Base-by-base conservation (phyloP, 92 coral and sea anemone genomes). In the Zoanthus sansibaricus region DNA sequence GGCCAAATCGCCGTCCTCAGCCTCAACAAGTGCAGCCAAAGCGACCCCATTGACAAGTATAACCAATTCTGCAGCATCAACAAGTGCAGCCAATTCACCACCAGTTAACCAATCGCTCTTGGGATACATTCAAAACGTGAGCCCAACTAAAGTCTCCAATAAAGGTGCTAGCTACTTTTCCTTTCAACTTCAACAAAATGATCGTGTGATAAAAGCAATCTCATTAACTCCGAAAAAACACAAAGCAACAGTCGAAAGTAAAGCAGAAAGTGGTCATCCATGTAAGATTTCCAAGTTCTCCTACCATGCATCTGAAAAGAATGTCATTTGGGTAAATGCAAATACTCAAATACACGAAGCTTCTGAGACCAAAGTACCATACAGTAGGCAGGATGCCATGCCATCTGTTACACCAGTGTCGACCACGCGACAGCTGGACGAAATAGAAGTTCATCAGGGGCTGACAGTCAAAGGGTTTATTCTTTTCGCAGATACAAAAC, bases 261-360 rank as follows among this genome's bases (percentile, higher is more conserved):
- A 49, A 49, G 55, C 55, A 49, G 55, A 49, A 49, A 49, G 55
- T 49, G 55, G 54, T 49, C 54, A 49, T 49, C 54, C 54, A 49
- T 49, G 54, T 49, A 49, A 49, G 54, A 49, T 49, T 49, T 49
- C 54, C 54, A 49, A 49, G 54, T 49, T 49, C 54, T 49, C 54
- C 54, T 49, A 49, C 54, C 54, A 49, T 49, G 54, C 54, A 49
- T 49, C 54, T 49, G 54, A 49, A 49, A 49, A 49, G 54, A 49
- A 49, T 49, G 54, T 49, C 64, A 89, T 69, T 33, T 89, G 92
- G 92, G 89, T 89, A 72, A 77, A 84, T 72, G 54, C 86, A 61
- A 71, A 71, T 80, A 89, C 92, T 62, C 86, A 61, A 71, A 71
- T 80, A 89, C 92, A 77, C 79, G 79, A 89, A 51, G 92, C 88